Conservation (phyloP, 1,140 invertebrate species). For the Caenorhabditis latens region DNA sequence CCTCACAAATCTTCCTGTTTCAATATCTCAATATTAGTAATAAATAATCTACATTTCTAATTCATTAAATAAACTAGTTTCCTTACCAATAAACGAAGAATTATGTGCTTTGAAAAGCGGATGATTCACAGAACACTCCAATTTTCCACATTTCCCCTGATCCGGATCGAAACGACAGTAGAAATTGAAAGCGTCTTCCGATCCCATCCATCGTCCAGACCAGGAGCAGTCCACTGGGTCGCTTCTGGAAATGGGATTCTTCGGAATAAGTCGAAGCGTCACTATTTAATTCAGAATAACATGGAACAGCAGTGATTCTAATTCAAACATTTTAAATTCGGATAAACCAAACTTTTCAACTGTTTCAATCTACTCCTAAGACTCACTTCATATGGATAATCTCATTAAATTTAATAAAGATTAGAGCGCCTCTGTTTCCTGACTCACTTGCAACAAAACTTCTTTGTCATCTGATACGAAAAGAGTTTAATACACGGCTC, state of each 20-base stretch:
- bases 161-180: constrained; percentile 57
- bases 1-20: no score
- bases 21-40: no score
- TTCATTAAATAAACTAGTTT: neutral
- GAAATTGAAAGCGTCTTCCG: constrained; percentile 60
- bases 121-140: constrained; percentile 58
- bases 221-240: constrained; percentile 60
- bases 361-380: no score
- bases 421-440: neutral
- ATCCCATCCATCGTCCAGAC: constrained; percentile 62
- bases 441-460: constrained; percentile 62
- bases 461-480: constrained; percentile 58
- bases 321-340: neutral
- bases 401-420: no score
- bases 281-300: no score
- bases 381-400: no score
- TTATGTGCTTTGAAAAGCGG: constrained; percentile 57
- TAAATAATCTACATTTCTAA: neutral
- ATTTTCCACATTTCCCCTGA: constrained; percentile 55
- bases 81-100: constrained; percentile 56
- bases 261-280: neutral
- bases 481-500: constrained; percentile 58
- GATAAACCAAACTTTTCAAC: neutral
- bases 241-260: constrained; percentile 29
- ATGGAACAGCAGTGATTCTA: neutral